Evolutionary conservation across 2,113 vertebrate species (phyloP), one percentile per base, ranked within the genome.

Genomic region (Setophaga petechia): DNA sequence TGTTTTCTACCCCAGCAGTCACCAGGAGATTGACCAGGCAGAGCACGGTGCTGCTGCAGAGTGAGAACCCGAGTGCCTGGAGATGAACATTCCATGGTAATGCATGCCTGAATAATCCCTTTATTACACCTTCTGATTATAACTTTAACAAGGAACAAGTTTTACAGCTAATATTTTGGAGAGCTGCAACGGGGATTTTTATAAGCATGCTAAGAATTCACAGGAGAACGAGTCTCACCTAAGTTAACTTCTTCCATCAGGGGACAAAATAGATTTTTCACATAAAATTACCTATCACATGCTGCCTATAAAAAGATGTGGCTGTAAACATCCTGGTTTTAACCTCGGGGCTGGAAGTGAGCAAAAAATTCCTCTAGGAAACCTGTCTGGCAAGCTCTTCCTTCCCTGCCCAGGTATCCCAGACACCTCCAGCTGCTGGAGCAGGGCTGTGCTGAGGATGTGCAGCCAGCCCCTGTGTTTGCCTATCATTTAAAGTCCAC

Each of bases 131-230:
- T 77, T 35, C 95, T 68, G 69, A 89, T 63, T 90, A 79, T 90
- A 90, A 94, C 69, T 96, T 95, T 90, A 97, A 96, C 93, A 96
- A 94, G 94, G 93, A 89, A 66, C 69, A 76, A 71, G 79, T 93
- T 96, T 95, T 95, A 96, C 84, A 87, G 85, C 79, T 94, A 61
- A 85, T 94, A 89, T 95, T 95, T 93, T 67, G 77, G 90, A 95
- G 91, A 84, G 84, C 33, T 28, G 73, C 68, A 71, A 88, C 2
- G 1, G 43, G 9, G 2, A 61, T 95, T 96, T 80, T 58, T 58
- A 97, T 14, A 46, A 46, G 61, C 41, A 31, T 3, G 47, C 85
- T 79, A 77, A 83, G 89, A 92, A 96, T 92, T 78, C 39, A 15
- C 15, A 0, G 72, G 83, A 90, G 95, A 96, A 92, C 5, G 33